Conservation (phyloP, 2,888 invertebrate species). For the Deilephila elpenor region DNA sequence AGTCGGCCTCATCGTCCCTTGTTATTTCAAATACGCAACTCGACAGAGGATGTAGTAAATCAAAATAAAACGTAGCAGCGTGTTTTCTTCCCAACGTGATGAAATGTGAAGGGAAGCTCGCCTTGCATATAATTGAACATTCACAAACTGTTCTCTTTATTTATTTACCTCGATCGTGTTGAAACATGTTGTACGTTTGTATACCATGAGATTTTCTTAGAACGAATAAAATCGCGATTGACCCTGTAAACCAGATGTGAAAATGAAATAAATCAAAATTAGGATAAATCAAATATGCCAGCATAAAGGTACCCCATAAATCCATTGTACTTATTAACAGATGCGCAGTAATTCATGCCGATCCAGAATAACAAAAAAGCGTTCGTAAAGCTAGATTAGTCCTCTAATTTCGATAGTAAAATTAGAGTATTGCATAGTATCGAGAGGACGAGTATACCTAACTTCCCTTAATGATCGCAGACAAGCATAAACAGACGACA, state of each 20-base stretch:
- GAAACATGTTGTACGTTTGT: background rate
- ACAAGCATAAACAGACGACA: background rate
- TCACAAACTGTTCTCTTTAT: background rate
- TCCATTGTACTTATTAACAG: too few relatives aligned
- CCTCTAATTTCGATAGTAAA: too few relatives aligned
- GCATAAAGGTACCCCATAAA: too few relatives aligned
- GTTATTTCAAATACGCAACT: background rate
- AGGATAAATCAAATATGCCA: too few relatives aligned
- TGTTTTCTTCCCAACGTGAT: background rate
- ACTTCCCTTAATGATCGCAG: background rate
- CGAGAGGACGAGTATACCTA: background rate
- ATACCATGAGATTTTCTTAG: background rate
- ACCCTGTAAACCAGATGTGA: too few relatives aligned
- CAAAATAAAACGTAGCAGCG: background rate
- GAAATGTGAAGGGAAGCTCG: constrained; percentile 25
- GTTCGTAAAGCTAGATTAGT: too few relatives aligned
- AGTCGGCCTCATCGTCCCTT: background rate
- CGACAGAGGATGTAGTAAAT: background rate
- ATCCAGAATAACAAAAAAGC: too few relatives aligned
- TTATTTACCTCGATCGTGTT: background rate
- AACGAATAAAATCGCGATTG: background rate
- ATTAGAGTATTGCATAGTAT: too few relatives aligned
- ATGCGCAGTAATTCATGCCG: too few relatives aligned
- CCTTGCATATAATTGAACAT: background rate
- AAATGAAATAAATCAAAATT: too few relatives aligned